phyloP scores from a whole-genome alignment of 2,888 invertebrate species.

The Parascotia fuliginaria region DNA sequence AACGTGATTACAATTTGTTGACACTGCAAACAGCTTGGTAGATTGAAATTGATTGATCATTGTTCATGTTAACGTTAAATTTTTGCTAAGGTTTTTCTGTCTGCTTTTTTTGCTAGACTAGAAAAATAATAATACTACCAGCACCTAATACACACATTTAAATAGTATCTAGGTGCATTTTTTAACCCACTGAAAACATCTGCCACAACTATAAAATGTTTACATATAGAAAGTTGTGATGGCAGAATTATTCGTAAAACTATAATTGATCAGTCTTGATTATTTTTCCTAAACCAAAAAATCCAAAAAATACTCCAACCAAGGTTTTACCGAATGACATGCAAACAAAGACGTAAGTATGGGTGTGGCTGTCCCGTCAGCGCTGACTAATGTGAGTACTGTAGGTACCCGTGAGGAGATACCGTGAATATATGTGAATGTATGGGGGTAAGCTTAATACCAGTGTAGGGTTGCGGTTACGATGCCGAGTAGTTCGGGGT shows the following conservation, averaged over 20 bases:
- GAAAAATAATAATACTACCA: too few relatives aligned
- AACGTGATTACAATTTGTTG: neutral
- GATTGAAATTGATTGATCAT: neutral
- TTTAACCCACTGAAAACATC: too few relatives aligned
- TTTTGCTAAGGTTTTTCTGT: neutral
- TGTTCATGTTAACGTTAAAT: neutral
- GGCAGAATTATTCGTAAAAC: too few relatives aligned
- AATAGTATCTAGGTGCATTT: too few relatives aligned
- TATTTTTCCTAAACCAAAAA: too few relatives aligned
- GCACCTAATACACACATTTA: too few relatives aligned
- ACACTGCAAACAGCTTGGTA: neutral
- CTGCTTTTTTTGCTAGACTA: too few relatives aligned
- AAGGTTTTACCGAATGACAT: slow-evolving; percentile 27
- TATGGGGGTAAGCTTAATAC: slow-evolving; percentile 17
- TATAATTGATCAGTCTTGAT: too few relatives aligned
- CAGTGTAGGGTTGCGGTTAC: slow-evolving; percentile 13
- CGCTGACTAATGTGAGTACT: slow-evolving; percentile 40
- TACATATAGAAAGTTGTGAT: too few relatives aligned
- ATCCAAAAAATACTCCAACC: slow-evolving; percentile 5
- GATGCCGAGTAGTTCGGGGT: slow-evolving; percentile 7
- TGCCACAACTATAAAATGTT: too few relatives aligned
- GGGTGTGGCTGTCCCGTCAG: slow-evolving; percentile 43
- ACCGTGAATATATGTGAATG: slow-evolving; percentile 38
- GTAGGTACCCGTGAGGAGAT: slow-evolving; percentile 26
- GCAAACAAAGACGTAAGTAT: slow-evolving; percentile 35